These are phyloP conservation scores for Eristalinus aeneus DNA, from an alignment of 2,888 invertebrate species.

Conservation along the genomic window DNA sequence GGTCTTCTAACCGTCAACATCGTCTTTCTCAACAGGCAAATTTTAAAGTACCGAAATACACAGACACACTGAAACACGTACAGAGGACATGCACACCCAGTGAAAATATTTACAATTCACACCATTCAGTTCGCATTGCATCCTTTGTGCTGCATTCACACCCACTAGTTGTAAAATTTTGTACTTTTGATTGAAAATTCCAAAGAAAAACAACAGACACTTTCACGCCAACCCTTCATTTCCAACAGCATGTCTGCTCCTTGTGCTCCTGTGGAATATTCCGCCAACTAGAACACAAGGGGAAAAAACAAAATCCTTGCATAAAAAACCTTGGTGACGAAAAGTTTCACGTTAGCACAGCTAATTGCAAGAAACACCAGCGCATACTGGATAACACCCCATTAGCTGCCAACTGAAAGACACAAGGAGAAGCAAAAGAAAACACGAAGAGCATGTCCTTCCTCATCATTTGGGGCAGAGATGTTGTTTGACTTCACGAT, in stretches of 20 bases:
- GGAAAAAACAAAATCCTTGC: constrained; percentile 10
- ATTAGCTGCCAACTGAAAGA: neutral
- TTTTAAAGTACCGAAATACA: neutral
- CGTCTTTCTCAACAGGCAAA: constrained; percentile 7
- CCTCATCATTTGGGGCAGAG: constrained; percentile 50
- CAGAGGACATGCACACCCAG: neutral
- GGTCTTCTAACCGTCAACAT: constrained; percentile 7
- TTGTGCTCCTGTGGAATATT: neutral
- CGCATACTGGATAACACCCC: constrained; percentile 33
- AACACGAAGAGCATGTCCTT: constrained; percentile 43
- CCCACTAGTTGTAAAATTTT: constrained; percentile 32
- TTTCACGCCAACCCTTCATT: constrained; percentile 43
- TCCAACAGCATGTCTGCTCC: constrained; percentile 20
- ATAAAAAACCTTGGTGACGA: constrained; percentile 49
- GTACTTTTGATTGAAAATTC: constrained; percentile 51
- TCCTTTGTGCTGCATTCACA: constrained; percentile 4
- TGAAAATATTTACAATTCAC: constrained; percentile 9
- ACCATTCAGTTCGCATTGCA: constrained; percentile 1
- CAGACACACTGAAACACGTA: neutral
- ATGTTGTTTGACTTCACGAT: constrained; percentile 34
- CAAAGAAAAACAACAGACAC: constrained; percentile 53
- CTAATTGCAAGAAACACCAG: constrained; percentile 66
- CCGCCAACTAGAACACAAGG: neutral
- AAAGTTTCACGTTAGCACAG: constrained; percentile 64
- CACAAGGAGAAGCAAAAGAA: neutral